Conservation (phyloP, 1,140 invertebrate genomes). For the Trissolcus basalis region DNA sequence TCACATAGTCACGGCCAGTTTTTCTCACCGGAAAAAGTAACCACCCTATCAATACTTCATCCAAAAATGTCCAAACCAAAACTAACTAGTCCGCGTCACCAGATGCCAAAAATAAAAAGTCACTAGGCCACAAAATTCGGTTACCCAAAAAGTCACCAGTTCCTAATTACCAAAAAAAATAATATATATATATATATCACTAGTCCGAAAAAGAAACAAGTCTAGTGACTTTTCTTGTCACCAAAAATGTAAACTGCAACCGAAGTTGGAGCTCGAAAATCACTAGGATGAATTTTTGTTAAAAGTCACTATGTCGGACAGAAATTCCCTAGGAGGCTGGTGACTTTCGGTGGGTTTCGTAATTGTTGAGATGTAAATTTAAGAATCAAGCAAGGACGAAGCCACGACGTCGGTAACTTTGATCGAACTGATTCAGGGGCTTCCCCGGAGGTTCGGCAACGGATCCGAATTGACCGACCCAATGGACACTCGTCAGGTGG, state of each 20-base stretch:
- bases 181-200: too few relatives aligned
- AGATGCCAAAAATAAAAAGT: too few relatives aligned
- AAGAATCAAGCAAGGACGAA: constrained; percentile 2
- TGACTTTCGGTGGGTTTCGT: too few relatives aligned
- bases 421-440: constrained; percentile 18
- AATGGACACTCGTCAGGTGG: constrained; percentile 19
- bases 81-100: background rate
- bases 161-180: too few relatives aligned
- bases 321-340: background rate
- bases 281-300: too few relatives aligned
- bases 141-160: too few relatives aligned
- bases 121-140: too few relatives aligned
- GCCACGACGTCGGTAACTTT: constrained; percentile 6
- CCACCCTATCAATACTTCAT: too few relatives aligned
- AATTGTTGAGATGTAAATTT: background rate
- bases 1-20: constrained; percentile 21
- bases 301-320: too few relatives aligned
- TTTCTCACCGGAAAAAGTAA: background rate
- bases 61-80: background rate
- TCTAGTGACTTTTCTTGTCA: background rate
- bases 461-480: constrained; percentile 37
- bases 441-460: constrained; percentile 31
- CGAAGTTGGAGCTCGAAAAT: background rate
- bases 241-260: background rate
- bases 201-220: too few relatives aligned